Conservation (phyloP, 2,888 invertebrate species). For the Drosophila fungiperda region DNA sequence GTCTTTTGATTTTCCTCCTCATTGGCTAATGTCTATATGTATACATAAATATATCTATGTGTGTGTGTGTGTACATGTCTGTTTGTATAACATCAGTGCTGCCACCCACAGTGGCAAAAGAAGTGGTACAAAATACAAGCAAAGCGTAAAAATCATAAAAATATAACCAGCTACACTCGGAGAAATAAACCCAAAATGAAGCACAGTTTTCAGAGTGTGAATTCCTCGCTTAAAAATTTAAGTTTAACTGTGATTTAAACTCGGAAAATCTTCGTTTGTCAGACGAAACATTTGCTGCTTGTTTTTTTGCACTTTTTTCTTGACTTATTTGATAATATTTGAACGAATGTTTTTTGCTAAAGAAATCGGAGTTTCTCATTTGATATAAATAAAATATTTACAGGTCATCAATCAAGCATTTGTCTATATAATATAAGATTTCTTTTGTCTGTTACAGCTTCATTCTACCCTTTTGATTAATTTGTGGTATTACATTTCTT, state of each 20-base stretch:
- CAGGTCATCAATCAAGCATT: too few species aligned
- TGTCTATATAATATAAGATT: too few species aligned
- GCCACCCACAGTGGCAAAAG: conserved; percentile 24
- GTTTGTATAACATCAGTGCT: conserved; percentile 27
- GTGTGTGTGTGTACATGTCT: neutral
- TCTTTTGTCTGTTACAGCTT: too few species aligned
- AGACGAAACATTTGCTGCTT: neutral
- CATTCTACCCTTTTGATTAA: too few species aligned
- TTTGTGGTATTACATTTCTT: neutral
- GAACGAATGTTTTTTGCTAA: neutral
- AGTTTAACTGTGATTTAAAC: neutral
- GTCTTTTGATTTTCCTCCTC: conserved; percentile 76
- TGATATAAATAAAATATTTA: neutral
- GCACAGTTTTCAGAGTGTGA: neutral
- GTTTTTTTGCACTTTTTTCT: neutral
- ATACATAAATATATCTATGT: neutral
- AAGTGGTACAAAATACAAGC: neutral
- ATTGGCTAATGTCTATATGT: conserved; percentile 63
- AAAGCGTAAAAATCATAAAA: conserved; percentile 49
- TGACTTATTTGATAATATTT: neutral
- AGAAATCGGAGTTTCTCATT: neutral
- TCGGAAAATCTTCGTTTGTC: neutral
- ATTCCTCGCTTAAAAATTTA: neutral
- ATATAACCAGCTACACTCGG: neutral
- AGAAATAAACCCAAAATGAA: neutral